Evolutionary conservation across 2,113 vertebrate species (phyloP).

Genomic region (Trachemys scripta): DNA sequence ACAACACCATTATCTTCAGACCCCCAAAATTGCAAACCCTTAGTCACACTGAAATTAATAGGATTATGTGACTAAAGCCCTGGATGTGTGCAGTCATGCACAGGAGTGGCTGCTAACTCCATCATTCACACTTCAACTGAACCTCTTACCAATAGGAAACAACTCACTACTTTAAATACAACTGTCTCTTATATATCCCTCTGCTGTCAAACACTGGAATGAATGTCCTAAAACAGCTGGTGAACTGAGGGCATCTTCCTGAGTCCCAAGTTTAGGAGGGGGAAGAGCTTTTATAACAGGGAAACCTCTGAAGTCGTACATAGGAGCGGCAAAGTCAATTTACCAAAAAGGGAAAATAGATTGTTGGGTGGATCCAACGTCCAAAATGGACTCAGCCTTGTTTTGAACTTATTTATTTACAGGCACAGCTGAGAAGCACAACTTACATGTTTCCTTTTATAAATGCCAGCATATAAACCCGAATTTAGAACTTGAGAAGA

Average conservation of each 20-base stretch:
- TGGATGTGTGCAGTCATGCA: neutral
- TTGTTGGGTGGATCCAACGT: slow-evolving; percentile 73
- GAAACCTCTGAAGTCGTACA: slow-evolving; percentile 25
- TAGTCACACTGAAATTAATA: neutral
- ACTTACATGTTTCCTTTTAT: slow-evolving; percentile 66
- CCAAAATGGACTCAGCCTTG: slow-evolving; percentile 71
- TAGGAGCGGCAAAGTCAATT: slow-evolving; percentile 48
- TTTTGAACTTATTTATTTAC: slow-evolving; percentile 76
- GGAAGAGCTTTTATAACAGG: slow-evolving; percentile 38
- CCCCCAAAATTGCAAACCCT: neutral
- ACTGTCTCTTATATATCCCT: neutral
- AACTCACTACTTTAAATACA: rapidly evolving
- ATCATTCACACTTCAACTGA: neutral
- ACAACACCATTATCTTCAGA: neutral
- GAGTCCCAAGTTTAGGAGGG: slow-evolving; percentile 33
- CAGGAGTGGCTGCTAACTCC: neutral
- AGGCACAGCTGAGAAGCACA: slow-evolving; percentile 38
- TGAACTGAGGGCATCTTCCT: slow-evolving; percentile 9
- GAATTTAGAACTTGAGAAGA: slow-evolving; percentile 65
- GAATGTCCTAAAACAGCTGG: slow-evolving; percentile 18
- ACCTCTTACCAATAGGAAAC: neutral
- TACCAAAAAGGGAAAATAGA: slow-evolving; percentile 69
- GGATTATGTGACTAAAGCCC: neutral
- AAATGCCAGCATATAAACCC: slow-evolving; percentile 50
- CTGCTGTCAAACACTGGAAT: neutral